phyloP scores from a whole-genome alignment of 2,113 vertebrate genomes.

The Sclerurus mexicanus region DNA sequence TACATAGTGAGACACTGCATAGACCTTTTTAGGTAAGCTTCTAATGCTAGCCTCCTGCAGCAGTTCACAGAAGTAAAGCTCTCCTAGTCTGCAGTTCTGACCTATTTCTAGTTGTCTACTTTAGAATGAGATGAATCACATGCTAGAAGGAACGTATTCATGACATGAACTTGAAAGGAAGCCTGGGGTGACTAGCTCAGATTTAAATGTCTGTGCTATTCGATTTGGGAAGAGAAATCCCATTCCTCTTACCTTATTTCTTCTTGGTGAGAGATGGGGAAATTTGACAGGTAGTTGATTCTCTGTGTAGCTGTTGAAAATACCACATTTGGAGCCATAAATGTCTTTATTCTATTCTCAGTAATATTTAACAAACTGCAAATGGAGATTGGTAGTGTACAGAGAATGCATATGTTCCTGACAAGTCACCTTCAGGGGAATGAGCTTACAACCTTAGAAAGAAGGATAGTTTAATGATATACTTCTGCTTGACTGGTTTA shows the following conservation, averaged over 20 bases:
- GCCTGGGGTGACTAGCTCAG: neutral
- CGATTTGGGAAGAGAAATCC: neutral
- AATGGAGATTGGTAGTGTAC: neutral
- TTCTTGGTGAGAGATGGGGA: neutral
- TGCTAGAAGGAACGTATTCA: neutral
- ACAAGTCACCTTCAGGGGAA: conserved; percentile 38
- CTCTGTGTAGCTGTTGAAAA: neutral
- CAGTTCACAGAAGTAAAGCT: neutral
- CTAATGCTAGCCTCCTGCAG: neutral
- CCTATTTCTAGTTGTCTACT: neutral
- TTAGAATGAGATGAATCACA: neutral
- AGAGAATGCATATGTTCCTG: neutral
- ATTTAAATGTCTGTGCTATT: neutral
- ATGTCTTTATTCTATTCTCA: neutral
- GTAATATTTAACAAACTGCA: neutral
- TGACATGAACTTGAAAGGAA: neutral
- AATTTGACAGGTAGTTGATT: neutral
- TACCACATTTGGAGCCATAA: neutral
- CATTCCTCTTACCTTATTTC: neutral
- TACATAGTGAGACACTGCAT: neutral
- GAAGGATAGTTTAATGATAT: neutral
- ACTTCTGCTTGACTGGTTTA: conserved; percentile 38
- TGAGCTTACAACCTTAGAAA: neutral
- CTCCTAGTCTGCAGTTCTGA: neutral
- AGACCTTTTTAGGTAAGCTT: neutral